Percentiles rank a stretch among this genome's conserved stretches.
These are phyloP conservation scores for Cyclophora albipunctata DNA, from an alignment of 2,888 invertebrate species.

Conservation along the genomic window DNA sequence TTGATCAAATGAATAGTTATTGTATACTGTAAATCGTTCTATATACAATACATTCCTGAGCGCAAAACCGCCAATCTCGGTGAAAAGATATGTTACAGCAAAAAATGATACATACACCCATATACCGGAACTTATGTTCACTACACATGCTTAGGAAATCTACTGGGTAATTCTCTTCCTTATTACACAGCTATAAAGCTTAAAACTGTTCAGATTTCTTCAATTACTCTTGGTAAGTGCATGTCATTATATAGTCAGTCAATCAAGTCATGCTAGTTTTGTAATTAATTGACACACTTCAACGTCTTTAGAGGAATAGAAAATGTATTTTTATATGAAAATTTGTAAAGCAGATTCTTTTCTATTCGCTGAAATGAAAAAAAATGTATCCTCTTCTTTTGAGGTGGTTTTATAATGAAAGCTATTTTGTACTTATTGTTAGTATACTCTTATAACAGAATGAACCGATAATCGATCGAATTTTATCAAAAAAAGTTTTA, in stretches of 20 bases:
- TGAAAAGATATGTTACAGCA: too few species aligned
- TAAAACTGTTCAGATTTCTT: neutral
- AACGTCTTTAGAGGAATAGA: slow-evolving; percentile 6
- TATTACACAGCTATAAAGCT: neutral
- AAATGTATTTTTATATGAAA: slow-evolving; percentile 3
- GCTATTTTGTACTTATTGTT: too few species aligned
- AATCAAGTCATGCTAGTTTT: slow-evolving; percentile 30
- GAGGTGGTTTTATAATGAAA: too few species aligned
- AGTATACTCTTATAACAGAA: too few species aligned
- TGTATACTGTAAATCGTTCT: too few species aligned
- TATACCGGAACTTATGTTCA: slow-evolving; percentile 14
- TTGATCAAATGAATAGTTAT: too few species aligned
- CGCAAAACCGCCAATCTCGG: too few species aligned
- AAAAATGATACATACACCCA: neutral
- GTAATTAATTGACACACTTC: slow-evolving; percentile 16
- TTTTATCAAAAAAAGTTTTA: too few species aligned
- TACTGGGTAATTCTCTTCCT: neutral
- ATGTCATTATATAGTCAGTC: slow-evolving; percentile 25
- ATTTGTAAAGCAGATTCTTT: neutral
- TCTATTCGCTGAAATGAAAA: too few species aligned
- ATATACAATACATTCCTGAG: too few species aligned
- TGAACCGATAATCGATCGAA: too few species aligned
- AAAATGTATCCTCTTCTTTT: too few species aligned
- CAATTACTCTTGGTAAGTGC: slow-evolving; percentile 16
- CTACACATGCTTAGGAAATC: neutral